Evolutionary conservation across 2,113 vertebrate genomes (phyloP).

Genomic region (Heliornis fulica): DNA sequence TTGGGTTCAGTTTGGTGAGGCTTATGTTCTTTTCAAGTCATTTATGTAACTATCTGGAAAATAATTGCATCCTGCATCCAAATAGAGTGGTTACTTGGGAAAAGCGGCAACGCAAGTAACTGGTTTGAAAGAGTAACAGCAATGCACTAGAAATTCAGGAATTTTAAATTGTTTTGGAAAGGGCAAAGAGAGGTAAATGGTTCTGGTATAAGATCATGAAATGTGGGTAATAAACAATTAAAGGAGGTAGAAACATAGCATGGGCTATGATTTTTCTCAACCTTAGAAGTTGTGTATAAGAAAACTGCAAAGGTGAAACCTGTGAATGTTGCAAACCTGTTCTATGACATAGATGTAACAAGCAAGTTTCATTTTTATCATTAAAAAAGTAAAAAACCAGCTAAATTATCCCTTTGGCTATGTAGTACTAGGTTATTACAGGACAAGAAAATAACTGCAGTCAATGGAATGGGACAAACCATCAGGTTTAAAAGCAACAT

Average conservation of each 20-base stretch:
- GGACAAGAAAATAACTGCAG: neutral
- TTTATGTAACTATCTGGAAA: neutral
- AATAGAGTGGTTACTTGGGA: neutral
- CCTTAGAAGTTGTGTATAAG: neutral
- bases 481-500: neutral
- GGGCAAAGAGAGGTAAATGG: neutral
- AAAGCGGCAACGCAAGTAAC: neutral
- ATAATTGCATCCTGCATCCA: neutral
- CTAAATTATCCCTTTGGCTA: neutral
- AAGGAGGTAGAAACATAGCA: neutral
- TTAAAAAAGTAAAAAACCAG: neutral
- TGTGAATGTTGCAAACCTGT: neutral
- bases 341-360: neutral
- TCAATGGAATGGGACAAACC: neutral
- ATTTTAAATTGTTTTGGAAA: neutral
- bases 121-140: neutral
- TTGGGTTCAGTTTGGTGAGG: no score
- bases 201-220: neutral
- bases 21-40: neutral
- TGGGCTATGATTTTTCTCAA: neutral
- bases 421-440: neutral
- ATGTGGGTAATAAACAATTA: neutral
- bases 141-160: neutral
- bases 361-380: neutral
- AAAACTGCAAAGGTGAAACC: neutral